Percentiles rank a stretch among this genome's conserved stretches.
Conservation (phyloP, 2,113 vertebrate genomes). For the Atrichornis clamosus region DNA sequence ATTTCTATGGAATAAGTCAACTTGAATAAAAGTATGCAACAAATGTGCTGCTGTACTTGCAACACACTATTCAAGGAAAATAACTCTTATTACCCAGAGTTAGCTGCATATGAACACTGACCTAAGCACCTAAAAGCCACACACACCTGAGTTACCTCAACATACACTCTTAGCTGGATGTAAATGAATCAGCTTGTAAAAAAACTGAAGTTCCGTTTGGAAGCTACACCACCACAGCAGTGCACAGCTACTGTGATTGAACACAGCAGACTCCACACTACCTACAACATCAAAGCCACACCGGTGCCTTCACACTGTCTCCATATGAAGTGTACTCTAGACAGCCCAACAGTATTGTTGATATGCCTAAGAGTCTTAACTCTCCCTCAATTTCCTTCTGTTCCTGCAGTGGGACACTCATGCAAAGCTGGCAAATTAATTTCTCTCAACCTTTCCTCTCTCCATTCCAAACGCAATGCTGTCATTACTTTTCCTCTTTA, state of each 20-base stretch:
- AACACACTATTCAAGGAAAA: not conserved
- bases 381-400: not conserved
- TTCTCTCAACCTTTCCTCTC: not conserved
- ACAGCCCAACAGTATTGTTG: fast-evolving
- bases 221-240: not conserved
- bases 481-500: not conserved
- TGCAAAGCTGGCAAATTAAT: not conserved
- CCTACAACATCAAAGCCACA: not conserved
- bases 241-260: not conserved
- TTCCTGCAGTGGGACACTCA: not conserved
- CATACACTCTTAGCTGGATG: not conserved
- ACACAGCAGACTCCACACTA: not conserved
- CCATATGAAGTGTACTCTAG: not conserved
- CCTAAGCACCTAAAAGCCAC: not conserved
- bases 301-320: not conserved
- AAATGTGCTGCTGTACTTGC: not conserved
- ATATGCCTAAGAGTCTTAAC: not conserved
- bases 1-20: not conserved
- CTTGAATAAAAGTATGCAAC: not conserved
- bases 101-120: not conserved
- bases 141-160: not conserved
- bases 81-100: not conserved
- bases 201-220: not conserved
- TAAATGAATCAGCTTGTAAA: not conserved
- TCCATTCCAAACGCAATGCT: not conserved